Evolutionary conservation across 2,888 invertebrate species (phyloP).

Genomic region (Acheta domesticus): DNA sequence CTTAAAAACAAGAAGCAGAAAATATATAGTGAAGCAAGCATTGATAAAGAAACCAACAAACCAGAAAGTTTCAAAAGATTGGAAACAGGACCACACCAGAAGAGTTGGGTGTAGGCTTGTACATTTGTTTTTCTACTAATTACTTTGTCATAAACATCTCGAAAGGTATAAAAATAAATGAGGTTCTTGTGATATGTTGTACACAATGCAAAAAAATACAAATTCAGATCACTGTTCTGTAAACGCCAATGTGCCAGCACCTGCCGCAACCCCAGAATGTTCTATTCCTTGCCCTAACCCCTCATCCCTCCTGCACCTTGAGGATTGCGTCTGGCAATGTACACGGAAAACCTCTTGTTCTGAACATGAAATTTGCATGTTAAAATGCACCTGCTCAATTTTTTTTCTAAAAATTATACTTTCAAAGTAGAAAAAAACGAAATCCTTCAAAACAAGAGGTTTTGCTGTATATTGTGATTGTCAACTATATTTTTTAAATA

Average conservation of each 20-base stretch:
- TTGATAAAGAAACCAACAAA: constrained; percentile 3
- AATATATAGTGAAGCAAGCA: not conserved
- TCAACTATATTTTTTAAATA: constrained; percentile 35
- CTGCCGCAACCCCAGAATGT: constrained; percentile 18
- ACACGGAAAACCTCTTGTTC: constrained; percentile 28
- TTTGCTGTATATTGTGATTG: constrained; percentile 36
- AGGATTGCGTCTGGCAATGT: constrained; percentile 31
- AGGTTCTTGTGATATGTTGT: constrained; percentile 34
- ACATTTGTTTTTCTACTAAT: constrained; percentile 29
- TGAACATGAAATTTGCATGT: constrained; percentile 19
- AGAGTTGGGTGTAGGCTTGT: constrained; percentile 20
- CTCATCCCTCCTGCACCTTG: constrained; percentile 9
- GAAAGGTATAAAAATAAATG: constrained; percentile 32
- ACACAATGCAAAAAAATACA: constrained; percentile 25
- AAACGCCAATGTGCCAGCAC: constrained; percentile 18
- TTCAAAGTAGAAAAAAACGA: constrained; percentile 20
- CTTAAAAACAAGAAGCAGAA: not conserved
- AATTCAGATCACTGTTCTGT: constrained; percentile 20
- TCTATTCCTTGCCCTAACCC: constrained; percentile 25
- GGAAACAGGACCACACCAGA: constrained; percentile 18
- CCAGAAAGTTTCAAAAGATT: constrained; percentile 3
- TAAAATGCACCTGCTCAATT: constrained; percentile 4
- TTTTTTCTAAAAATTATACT: constrained; percentile 4
- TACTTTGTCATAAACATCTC: constrained; percentile 26
- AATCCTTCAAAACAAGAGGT: constrained; percentile 30